Evolutionary conservation across 2,113 vertebrate species (phyloP).

Genomic region (Planiliza haematocheilus): DNA sequence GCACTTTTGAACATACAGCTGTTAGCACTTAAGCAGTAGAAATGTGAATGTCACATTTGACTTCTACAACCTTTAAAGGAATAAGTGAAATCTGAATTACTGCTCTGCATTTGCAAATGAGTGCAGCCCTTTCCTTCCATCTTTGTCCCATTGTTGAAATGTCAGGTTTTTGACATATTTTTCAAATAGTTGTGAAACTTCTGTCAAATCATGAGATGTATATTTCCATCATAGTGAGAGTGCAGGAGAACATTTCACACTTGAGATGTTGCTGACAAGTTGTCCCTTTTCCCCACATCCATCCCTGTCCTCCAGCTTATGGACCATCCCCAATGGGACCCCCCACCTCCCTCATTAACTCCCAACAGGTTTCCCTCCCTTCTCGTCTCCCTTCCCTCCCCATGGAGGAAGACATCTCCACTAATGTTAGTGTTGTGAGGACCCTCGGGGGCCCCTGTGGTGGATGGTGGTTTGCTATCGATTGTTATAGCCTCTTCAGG

Average conservation of each 20-base stretch:
- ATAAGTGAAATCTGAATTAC: neutral
- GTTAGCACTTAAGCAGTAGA: neutral
- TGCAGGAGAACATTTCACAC: constrained; percentile 37
- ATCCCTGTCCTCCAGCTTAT: constrained; percentile 17
- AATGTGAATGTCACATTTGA: neutral
- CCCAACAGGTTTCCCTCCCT: constrained; percentile 29
- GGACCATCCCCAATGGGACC: neutral
- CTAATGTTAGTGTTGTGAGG: constrained; percentile 71
- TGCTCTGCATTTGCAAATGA: neutral
- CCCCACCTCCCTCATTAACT: constrained; percentile 49
- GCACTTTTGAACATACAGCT: neutral
- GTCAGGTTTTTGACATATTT: constrained; percentile 1
- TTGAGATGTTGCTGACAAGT: constrained; percentile 40
- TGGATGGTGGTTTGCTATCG: constrained; percentile 66
- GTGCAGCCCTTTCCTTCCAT: neutral
- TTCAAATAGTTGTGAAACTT: constrained; percentile 20
- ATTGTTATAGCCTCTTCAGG: constrained; percentile 68
- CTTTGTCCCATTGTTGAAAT: constrained; percentile 8
- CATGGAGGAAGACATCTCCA: constrained; percentile 65
- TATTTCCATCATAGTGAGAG: constrained; percentile 14
- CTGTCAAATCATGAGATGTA: neutral
- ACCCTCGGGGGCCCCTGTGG: constrained; percentile 54
- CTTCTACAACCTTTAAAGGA: neutral
- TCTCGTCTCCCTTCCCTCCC: neutral
- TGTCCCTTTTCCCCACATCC: constrained; percentile 48